Evolutionary conservation across 2,888 invertebrate genomes (phyloP).

Genomic region (Dasypogon diadema): DNA sequence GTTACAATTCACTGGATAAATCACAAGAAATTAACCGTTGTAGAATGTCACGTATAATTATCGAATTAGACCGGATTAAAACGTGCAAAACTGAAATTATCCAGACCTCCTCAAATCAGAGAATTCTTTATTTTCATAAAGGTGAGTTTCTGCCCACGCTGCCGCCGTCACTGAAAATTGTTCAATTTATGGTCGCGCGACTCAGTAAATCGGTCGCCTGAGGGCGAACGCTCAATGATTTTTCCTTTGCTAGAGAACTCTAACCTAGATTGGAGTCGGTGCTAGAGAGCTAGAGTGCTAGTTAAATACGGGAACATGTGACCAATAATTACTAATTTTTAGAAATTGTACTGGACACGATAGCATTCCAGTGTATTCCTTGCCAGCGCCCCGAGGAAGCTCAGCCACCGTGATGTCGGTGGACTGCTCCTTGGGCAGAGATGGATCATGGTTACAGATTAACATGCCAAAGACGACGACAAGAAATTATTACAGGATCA

Average conservation of each 20-base stretch:
- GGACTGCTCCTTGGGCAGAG: not conserved
- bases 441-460: slow-evolving; percentile 15
- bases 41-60: not conserved
- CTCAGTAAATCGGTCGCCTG: not conserved
- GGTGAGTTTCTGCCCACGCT: not conserved
- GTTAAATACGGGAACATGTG: not conserved
- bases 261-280: not conserved
- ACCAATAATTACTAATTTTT: slow-evolving; percentile 16
- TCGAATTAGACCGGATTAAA: not conserved
- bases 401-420: not conserved
- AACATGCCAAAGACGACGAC: slow-evolving; percentile 52
- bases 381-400: not conserved
- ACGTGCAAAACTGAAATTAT: not conserved
- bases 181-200: not conserved
- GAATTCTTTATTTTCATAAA: not conserved
- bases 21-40: not conserved
- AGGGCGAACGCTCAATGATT: not conserved
- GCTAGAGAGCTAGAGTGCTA: not conserved
- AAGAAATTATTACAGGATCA: slow-evolving; percentile 58
- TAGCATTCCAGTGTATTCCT: not conserved
- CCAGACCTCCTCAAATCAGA: not conserved
- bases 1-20: not conserved
- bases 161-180: not conserved
- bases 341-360: not conserved
- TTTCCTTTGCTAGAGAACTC: not conserved